Conservation (phyloP, 2,797 vertebrate genomes). For the Bradypodion pumilum region DNA sequence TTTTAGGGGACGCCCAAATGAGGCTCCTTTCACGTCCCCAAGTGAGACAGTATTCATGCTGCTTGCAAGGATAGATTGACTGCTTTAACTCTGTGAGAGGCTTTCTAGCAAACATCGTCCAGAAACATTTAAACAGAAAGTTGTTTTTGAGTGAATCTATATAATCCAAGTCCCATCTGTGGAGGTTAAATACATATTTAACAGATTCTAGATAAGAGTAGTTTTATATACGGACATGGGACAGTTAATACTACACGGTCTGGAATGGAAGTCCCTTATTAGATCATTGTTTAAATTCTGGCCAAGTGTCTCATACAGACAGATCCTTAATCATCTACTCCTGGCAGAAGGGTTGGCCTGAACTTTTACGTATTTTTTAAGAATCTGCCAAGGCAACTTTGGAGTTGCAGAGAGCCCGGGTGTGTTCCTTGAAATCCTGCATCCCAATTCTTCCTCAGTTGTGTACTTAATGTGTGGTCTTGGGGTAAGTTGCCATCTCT, state of each 20-base stretch:
- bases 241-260: constrained; percentile 22
- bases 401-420: not conserved
- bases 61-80: not conserved
- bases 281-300: constrained; percentile 12
- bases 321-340: not conserved
- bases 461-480: not conserved
- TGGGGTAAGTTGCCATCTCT: not conserved
- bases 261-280: constrained; percentile 15
- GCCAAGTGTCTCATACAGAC: constrained; percentile 2
- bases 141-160: not conserved
- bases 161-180: not conserved
- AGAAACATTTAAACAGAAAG: not conserved
- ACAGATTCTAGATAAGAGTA: not conserved
- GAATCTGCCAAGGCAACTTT: not conserved
- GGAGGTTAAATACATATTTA: not conserved
- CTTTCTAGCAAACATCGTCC: not conserved
- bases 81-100: not conserved
- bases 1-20: too few species aligned
- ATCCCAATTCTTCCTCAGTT: not conserved
- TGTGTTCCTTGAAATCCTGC: not conserved
- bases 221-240: not conserved
- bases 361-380: not conserved
- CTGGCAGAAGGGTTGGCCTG: not conserved
- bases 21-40: too few species aligned
- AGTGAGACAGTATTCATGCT: not conserved